A percentile compares a stretch with the other conserved stretches of the same genome.
phyloP scores from a whole-genome alignment of 2,797 vertebrate species.

The Fistularia commersonii region DNA sequence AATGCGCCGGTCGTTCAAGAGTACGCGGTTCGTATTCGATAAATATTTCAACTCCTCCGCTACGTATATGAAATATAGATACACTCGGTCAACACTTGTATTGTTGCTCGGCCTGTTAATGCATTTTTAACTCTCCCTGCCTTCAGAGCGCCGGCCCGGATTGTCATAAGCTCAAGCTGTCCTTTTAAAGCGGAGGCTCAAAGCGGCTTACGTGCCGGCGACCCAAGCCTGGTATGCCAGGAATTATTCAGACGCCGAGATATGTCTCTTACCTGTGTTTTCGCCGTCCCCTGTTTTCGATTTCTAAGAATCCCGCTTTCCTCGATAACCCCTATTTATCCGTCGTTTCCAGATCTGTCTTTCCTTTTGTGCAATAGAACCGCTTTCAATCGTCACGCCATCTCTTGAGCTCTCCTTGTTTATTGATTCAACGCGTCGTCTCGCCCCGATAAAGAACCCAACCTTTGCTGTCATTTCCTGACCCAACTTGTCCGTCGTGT shows the following conservation, averaged over 20 bases:
- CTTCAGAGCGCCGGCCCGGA: constrained; percentile 22
- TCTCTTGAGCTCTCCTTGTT: constrained; percentile 2
- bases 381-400: constrained; percentile 4
- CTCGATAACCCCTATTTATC: background rate
- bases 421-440: constrained; percentile 25
- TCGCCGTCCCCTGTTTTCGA: constrained; percentile 19
- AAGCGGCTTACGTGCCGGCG: constrained; percentile 24
- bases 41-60: background rate
- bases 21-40: no score
- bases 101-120: constrained; percentile 31
- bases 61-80: background rate
- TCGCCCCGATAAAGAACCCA: constrained; percentile 17
- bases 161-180: constrained; percentile 36
- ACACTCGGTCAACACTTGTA: constrained; percentile 4
- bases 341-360: constrained; percentile 2
- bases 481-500: constrained; percentile 2
- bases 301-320: constrained; percentile 14
- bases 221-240: constrained; percentile 20
- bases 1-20: no score
- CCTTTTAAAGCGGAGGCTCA: constrained; percentile 29
- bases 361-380: background rate
- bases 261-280: constrained; percentile 18
- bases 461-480: background rate
- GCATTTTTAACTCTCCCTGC: constrained; percentile 39
- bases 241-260: constrained; percentile 14